Evolutionary conservation across 2,113 vertebrate genomes (phyloP), one percentile per base, ranked within the genome.

Genomic region (Manacus vitellinus): DNA sequence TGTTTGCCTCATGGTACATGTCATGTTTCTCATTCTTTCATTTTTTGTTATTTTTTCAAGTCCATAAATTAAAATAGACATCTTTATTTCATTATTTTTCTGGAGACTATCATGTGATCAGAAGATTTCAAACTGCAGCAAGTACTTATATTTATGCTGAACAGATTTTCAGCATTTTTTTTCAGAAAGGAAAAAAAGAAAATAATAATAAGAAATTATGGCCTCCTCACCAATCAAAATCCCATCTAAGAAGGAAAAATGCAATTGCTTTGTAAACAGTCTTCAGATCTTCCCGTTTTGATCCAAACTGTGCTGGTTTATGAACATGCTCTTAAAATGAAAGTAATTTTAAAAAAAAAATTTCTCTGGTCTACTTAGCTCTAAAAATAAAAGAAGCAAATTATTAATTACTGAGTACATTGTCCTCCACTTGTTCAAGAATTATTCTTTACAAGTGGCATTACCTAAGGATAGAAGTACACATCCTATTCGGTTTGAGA

Each of bases 181-280:
- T 79, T 35, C 14, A 54, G 55, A 93, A 56, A 52, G 10, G 43
- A 28, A 77, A 87, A 18, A 90, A 89, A 90, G 35, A 96, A 47
- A 51, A 51, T 51, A 77, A 85, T 74, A 65, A 90, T 47, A 91
- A 47, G 12, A 91, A 84, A 14, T 77, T 10, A 4, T 56, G 25
- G 47, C n/a, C 13, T 81, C 25, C 58, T 30, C 8, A 22, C 54
- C 25, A 94, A 46, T 63, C 41, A 58, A 97, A 95, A 88, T 85
- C 51, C 16, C 68, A 43, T 73, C 65, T 93, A 92, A 84, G 71
- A 94, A 88, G 58, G 37, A 23, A 94, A 92, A 95, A 88, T 88
- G 5, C 44, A 76, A 41, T 58, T 23, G 7, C 27, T 91, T 96
- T 85, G 35, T 78, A 33, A 95, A 78, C 33, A 78, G 25, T 81